Conservation (phyloP, 2,797 vertebrate species). For the Pantherophis alleghaniensis region DNA sequence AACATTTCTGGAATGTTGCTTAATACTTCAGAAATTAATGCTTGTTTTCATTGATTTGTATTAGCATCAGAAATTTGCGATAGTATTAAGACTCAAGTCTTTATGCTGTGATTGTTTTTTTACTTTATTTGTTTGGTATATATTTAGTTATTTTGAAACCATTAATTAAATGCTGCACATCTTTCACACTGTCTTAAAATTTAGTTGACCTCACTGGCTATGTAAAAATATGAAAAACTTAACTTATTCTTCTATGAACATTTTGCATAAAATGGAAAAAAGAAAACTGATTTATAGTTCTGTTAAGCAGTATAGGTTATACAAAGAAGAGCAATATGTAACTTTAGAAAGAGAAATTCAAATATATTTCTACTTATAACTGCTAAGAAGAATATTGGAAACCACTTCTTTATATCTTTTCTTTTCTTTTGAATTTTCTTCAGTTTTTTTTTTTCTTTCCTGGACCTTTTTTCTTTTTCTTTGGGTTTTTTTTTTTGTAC, state of each 20-base stretch:
- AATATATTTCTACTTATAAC: not conserved
- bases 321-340: not conserved
- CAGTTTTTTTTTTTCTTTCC: not conserved
- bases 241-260: not conserved
- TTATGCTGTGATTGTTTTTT: not conserved
- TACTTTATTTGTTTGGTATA: not conserved
- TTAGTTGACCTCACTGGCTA: constrained; percentile 8
- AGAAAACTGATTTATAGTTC: not conserved
- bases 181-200: fast-evolving
- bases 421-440: not conserved
- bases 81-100: not conserved
- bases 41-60: not conserved
- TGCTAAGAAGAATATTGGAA: not conserved
- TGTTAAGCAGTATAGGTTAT: not conserved
- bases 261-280: not conserved
- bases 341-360: not conserved
- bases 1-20: not conserved
- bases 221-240: constrained; percentile 5
- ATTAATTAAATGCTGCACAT: not conserved
- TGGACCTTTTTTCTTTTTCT: not conserved
- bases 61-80: not conserved
- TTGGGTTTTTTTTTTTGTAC: not conserved
- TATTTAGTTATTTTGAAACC: not conserved
- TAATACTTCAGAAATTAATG: not conserved
- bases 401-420: not conserved